Percentiles rank a stretch among this genome's conserved stretches.
Evolutionary conservation across 2,797 vertebrate genomes (phyloP).

Genomic region (Podarcis lilfordi): DNA sequence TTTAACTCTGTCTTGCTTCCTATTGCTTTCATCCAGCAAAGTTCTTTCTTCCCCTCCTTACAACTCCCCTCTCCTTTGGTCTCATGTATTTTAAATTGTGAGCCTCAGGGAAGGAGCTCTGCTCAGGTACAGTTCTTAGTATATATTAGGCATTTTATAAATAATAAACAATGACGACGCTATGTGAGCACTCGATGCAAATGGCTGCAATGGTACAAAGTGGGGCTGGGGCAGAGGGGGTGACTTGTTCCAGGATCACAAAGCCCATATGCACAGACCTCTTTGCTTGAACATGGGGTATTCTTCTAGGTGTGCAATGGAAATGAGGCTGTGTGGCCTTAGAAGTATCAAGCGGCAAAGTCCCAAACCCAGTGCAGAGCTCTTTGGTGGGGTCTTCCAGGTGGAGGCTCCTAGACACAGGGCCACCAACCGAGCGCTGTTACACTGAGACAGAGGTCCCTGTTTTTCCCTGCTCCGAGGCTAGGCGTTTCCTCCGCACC

Average conservation of each 20-base stretch:
- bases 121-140: constrained; percentile 6
- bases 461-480: background rate
- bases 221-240: too few relatives aligned
- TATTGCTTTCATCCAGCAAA: background rate
- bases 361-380: background rate
- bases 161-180: constrained; percentile 14
- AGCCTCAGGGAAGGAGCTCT: constrained; percentile 11
- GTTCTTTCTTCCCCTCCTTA: background rate
- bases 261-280: background rate
- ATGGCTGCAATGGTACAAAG: background rate
- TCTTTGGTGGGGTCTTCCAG: background rate
- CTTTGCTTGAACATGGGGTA: background rate
- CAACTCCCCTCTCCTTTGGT: background rate
- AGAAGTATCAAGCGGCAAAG: background rate
- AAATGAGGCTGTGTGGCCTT: background rate
- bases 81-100: constrained; percentile 16
- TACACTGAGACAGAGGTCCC: background rate
- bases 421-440: background rate
- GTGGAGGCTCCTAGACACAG: background rate
- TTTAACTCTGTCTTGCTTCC: constrained; percentile 20
- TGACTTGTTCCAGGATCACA: background rate
- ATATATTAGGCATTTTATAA: constrained; percentile 16
- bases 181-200: background rate
- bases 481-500: background rate
- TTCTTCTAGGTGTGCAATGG: background rate